These are phyloP conservation scores for Gryllus bimaculatus DNA, from an alignment of 1,140 invertebrate genomes.

Conservation along the genomic window DNA sequence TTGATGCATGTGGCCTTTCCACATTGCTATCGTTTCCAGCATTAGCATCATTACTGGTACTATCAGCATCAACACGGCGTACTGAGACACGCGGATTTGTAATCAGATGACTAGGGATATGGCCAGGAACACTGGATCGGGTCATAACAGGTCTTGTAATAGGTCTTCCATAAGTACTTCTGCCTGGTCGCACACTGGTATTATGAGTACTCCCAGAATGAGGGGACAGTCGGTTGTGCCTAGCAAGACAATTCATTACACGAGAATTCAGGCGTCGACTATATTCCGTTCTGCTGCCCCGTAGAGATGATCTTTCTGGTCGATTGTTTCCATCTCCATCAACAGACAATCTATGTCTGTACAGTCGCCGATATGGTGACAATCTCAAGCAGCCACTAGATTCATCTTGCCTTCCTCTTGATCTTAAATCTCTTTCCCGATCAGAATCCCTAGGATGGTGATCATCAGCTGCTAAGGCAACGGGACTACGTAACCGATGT, in stretches of 20 bases:
- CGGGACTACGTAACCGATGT: constrained; percentile 15
- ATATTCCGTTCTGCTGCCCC: neutral
- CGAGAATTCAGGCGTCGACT: neutral
- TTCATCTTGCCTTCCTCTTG: neutral
- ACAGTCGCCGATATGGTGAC: neutral
- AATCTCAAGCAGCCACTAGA: neutral
- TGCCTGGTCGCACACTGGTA: neutral
- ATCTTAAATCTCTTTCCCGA: neutral
- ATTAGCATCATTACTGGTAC: neutral
- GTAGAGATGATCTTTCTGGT: neutral
- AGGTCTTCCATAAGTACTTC: neutral
- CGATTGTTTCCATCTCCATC: neutral
- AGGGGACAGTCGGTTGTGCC: neutral
- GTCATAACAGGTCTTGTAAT: neutral
- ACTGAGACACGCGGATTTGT: neutral
- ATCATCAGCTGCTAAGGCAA: constrained; percentile 13
- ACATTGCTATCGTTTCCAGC: neutral
- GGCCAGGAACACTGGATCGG: neutral
- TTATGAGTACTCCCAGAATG: neutral
- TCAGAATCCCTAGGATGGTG: neutral
- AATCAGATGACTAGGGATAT: neutral
- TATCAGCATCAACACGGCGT: neutral
- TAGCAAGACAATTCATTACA: neutral
- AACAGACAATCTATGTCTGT: neutral
- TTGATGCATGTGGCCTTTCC: neutral